Percentiles rank a stretch among this genome's conserved stretches.
Conservation (phyloP, 2,797 vertebrate genomes). For the Hoplostethus mediterraneus region DNA sequence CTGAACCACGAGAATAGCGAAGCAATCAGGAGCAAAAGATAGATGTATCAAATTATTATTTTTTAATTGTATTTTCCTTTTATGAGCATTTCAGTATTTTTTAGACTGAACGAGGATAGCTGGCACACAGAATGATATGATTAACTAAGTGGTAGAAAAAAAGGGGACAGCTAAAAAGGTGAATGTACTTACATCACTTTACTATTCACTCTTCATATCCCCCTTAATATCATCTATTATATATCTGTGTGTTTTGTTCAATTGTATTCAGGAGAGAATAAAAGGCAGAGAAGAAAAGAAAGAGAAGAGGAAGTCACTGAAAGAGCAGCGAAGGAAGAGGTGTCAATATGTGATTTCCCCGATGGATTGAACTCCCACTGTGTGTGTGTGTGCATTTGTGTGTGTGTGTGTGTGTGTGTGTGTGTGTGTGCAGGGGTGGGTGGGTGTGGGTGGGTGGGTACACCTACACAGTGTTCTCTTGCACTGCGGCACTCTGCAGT, state of each 20-base stretch:
- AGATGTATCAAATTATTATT: too few species aligned
- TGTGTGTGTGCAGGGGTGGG: slow-evolving; percentile 29
- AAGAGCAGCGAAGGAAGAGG: slow-evolving; percentile 63
- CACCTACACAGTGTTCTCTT: slow-evolving; percentile 16
- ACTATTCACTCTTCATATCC: slow-evolving; percentile 29
- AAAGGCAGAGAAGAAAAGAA: slow-evolving; percentile 63
- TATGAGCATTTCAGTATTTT: too few species aligned
- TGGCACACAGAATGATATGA: background rate
- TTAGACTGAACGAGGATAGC: background rate
- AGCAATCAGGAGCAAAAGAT: slow-evolving; percentile 18
- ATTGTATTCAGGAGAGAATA: slow-evolving; percentile 66
- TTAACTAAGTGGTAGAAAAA: background rate
- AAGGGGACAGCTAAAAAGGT: background rate
- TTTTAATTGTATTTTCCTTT: too few species aligned
- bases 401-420: background rate
- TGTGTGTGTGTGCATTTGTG: slow-evolving; percentile 15
- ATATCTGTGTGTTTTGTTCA: slow-evolving; percentile 32
- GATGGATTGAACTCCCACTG: slow-evolving; percentile 39
- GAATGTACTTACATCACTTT: background rate
- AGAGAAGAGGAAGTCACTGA: slow-evolving; percentile 60
- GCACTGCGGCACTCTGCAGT: slow-evolving; percentile 19
- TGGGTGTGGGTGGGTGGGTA: slow-evolving; percentile 11
- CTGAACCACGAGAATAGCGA: slow-evolving; percentile 18
- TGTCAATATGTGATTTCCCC: slow-evolving; percentile 72
- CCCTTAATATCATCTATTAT: slow-evolving; percentile 26